A percentile compares a stretch with the other conserved stretches of the same genome.
phyloP scores from a whole-genome alignment of 1,140 invertebrate genomes.

The Rhopalosiphum padi region DNA sequence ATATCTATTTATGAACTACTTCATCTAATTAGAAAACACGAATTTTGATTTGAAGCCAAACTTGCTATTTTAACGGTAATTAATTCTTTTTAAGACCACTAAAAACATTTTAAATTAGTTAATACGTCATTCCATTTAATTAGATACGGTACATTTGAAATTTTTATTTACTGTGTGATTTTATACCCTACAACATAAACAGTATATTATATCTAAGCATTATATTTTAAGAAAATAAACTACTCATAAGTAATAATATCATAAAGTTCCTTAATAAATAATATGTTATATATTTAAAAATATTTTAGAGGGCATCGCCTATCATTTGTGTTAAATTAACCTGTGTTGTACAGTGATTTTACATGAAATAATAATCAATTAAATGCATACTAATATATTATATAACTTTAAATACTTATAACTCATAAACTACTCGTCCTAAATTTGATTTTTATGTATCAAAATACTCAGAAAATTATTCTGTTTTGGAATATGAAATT shows the following conservation, averaged over 20 bases:
- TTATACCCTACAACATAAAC: background rate
- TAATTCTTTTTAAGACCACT: slow-evolving; percentile 33
- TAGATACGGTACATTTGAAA: background rate
- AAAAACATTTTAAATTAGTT: background rate
- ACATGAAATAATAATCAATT: too few relatives aligned
- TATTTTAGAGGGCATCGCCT: background rate
- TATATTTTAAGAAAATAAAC: background rate
- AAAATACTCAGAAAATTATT: too few relatives aligned
- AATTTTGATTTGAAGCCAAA: slow-evolving; percentile 27
- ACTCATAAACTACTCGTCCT: too few relatives aligned
- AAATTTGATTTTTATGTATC: too few relatives aligned
- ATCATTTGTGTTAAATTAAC: too few relatives aligned
- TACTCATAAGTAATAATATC: background rate
- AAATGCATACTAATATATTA: too few relatives aligned
- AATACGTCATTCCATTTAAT: background rate
- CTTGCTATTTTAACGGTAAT: background rate
- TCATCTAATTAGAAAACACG: slow-evolving; percentile 13
- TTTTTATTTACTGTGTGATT: background rate
- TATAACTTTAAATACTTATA: too few relatives aligned
- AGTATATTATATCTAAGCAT: background rate
- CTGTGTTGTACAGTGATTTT: too few relatives aligned
- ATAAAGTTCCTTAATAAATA: background rate
- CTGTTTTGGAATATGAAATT: too few relatives aligned
- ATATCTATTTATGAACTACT: slow-evolving; percentile 50
- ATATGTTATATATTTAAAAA: background rate